Base-by-base conservation (phyloP, 1,140 invertebrate genomes). In the Pseudomyrmex cubaensis region DNA sequence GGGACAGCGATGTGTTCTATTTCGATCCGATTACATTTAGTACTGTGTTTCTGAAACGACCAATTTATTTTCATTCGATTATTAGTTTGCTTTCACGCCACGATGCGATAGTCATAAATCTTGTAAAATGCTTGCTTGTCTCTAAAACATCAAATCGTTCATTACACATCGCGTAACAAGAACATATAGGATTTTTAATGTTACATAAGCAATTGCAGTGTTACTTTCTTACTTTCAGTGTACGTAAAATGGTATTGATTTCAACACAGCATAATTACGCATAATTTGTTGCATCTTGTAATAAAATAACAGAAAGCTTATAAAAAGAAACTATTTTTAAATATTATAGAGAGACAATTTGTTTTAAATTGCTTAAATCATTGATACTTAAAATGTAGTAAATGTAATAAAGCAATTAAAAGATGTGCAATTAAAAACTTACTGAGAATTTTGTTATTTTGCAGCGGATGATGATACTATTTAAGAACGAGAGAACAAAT, bases 381-480 rank as follows among this genome's bases (percentile, higher is more conserved):
- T 22, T 0, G 10, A 66, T 17, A 77, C 44, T 35, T 35, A n/a
- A 54, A 25, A 7, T 4, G 1, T 69, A 52, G 25, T 15, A 54
- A 70, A 70, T 70, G 0, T 35, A 48, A 20, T 66, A 4, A 63
- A 63, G 15, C 17, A 20, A 15, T 52, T 72, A 44, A 44, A 2
- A 7, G 0, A 46, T 56, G 5, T 2, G 46, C 22, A 46, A 56
- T 67, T 57, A 61, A 69, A 57, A 46, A 44, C n/a, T n/a, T n/a
- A n/a, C 35, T 46, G 46, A 67, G 52, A 75, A 20, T 15, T 57
- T 0, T 78, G 13, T 66, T 12, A 17, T 64, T 54, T 85, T 87
- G n/a, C 89, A 93, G 91, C 70, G 67, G 57, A 89, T 76, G 46
- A 93, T 93, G 91, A 15, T 93, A 70, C 80, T 86, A 2, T 17